These are phyloP conservation scores for Benthosema pterotum DNA, from an alignment of 2,797 vertebrate species.

Conservation along the genomic window DNA sequence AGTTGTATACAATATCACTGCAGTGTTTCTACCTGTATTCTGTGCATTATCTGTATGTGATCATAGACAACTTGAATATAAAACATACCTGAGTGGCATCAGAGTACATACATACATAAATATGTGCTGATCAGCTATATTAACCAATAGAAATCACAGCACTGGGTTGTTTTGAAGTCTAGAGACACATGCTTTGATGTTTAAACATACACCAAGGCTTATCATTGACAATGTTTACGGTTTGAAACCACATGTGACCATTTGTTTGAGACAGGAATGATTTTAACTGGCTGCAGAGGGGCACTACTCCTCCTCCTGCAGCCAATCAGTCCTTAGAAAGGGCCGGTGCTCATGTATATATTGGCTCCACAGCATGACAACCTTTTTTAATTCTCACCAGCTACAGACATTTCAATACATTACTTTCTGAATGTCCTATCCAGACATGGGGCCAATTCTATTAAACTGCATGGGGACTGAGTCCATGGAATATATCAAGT, in stretches of 20 bases:
- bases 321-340: conserved; percentile 60
- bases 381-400: conserved; percentile 30
- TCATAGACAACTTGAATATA: too few species aligned
- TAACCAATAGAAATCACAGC: too few species aligned
- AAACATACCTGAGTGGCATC: too few species aligned
- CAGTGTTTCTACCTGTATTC: too few species aligned
- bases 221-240: neutral
- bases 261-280: conserved; percentile 33
- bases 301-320: conserved; percentile 62
- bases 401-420: conserved; percentile 6
- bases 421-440: conserved; percentile 14
- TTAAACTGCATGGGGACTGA: conserved; percentile 68
- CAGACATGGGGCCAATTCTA: conserved; percentile 78
- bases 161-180: neutral
- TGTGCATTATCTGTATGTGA: too few species aligned
- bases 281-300: conserved; percentile 16
- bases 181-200: neutral
- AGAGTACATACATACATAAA: too few species aligned
- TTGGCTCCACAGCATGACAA: conserved; percentile 35
- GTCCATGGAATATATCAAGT: conserved; percentile 76
- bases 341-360: conserved; percentile 62
- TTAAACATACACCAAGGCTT: neutral
- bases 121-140: too few species aligned
- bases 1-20: too few species aligned
- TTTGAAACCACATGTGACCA: neutral